Percentiles rank a stretch among this genome's conserved stretches.
phyloP scores from a whole-genome alignment of 2,797 vertebrate genomes.

The Scleropages formosus region DNA sequence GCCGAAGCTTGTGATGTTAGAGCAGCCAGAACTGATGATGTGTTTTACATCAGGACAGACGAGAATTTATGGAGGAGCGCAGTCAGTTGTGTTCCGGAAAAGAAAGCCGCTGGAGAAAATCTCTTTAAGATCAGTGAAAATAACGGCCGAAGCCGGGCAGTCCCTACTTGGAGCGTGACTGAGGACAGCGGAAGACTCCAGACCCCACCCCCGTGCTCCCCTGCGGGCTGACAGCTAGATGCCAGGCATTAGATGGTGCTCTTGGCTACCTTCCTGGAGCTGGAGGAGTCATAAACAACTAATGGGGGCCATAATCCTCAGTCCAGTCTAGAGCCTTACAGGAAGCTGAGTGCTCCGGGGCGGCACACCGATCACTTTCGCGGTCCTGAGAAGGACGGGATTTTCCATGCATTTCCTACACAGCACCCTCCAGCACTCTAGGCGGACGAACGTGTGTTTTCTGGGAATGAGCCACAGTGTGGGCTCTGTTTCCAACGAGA shows the following conservation, averaged over 20 bases:
- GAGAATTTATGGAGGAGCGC: too few relatives aligned
- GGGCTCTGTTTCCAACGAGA: too few relatives aligned
- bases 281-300: slow-evolving; percentile 24
- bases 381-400: background rate
- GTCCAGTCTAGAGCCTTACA: slow-evolving; percentile 9
- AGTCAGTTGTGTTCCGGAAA: too few relatives aligned
- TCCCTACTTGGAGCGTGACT: background rate
- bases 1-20: too few relatives aligned
- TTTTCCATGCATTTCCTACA: background rate
- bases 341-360: slow-evolving; percentile 7
- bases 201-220: background rate
- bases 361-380: too few relatives aligned
- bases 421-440: background rate
- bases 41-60: too few relatives aligned
- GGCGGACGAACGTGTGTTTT: background rate
- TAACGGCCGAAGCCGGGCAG: background rate
- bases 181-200: background rate
- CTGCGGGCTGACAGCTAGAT: background rate
- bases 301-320: slow-evolving; percentile 24
- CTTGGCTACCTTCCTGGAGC: background rate
- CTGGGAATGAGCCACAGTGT: too few relatives aligned
- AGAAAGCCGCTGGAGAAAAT: background rate
- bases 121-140: background rate
- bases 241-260: slow-evolving; percentile 11
- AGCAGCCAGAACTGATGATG: background rate